Percentiles rank a stretch among this genome's conserved stretches.
These are phyloP conservation scores for Acyrthosiphon pisum DNA, from an alignment of 1,140 invertebrate genomes.

Conservation along the genomic window DNA sequence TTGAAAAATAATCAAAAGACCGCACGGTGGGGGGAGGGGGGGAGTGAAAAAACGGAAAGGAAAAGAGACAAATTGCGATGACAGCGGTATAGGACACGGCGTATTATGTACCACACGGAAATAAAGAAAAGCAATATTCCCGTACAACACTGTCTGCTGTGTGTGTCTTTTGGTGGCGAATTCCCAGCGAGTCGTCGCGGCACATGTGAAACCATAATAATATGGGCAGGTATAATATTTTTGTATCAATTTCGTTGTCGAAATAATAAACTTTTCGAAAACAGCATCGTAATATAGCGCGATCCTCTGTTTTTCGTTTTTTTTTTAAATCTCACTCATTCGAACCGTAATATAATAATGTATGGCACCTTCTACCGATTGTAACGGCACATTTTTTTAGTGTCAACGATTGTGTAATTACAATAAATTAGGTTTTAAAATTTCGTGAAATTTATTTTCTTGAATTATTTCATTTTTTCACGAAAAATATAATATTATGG, in stretches of 20 bases:
- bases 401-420: no score
- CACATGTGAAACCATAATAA: neutral
- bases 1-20: conserved; percentile 50
- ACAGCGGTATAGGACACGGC: neutral
- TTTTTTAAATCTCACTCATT: no score
- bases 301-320: no score
- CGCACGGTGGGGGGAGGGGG: no score
- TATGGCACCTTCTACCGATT: no score
- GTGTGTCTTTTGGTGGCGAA: neutral
- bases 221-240: neutral
- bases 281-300: no score
- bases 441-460: no score
- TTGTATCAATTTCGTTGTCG: neutral
- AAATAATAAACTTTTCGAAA: neutral
- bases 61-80: conserved; percentile 17
- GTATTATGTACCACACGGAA: neutral
- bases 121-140: neutral
- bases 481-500: no score
- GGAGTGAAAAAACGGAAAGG: neutral
- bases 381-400: no score
- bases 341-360: no score
- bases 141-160: neutral
- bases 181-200: neutral
- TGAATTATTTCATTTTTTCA: no score
- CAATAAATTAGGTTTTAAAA: no score